phyloP scores from a whole-genome alignment of 2,797 vertebrate genomes.

The Catharus ustulatus region DNA sequence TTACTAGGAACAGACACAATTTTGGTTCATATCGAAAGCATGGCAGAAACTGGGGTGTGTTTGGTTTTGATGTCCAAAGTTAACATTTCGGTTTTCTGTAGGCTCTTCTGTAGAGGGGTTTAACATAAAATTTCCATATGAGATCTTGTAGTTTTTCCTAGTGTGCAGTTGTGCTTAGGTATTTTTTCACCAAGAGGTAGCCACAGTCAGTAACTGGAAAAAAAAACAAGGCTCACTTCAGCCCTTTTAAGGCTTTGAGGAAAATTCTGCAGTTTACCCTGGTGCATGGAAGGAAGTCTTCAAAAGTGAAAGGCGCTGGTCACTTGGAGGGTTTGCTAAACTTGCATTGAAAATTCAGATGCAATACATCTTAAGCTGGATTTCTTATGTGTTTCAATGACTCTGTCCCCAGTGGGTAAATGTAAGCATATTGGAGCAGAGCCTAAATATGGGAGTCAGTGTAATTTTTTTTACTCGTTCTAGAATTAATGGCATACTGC shows the following conservation, averaged over 20 bases:
- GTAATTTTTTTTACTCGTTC: neutral
- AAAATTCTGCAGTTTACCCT: neutral
- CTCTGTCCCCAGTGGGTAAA: neutral
- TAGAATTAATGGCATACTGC: neutral
- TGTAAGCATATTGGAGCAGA: neutral
- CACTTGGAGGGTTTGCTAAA: neutral
- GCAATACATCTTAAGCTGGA: neutral
- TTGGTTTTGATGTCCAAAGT: neutral
- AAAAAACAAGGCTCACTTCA: neutral
- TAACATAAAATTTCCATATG: neutral
- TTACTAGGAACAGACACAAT: neutral
- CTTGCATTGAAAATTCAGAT: neutral
- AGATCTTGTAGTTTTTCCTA: neutral
- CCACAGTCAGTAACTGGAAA: neutral
- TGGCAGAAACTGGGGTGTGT: neutral
- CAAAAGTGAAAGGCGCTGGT: neutral
- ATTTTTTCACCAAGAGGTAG: neutral
- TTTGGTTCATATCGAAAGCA: neutral
- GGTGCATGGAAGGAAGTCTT: neutral
- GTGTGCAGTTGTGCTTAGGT: neutral
- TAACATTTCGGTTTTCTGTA: neutral
- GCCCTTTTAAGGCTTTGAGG: neutral
- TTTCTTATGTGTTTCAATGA: neutral
- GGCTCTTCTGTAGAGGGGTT: neutral
- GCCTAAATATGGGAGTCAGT: neutral